Evolutionary conservation across 2,113 vertebrate species (phyloP).

Genomic region (Etia nguti): DNA sequence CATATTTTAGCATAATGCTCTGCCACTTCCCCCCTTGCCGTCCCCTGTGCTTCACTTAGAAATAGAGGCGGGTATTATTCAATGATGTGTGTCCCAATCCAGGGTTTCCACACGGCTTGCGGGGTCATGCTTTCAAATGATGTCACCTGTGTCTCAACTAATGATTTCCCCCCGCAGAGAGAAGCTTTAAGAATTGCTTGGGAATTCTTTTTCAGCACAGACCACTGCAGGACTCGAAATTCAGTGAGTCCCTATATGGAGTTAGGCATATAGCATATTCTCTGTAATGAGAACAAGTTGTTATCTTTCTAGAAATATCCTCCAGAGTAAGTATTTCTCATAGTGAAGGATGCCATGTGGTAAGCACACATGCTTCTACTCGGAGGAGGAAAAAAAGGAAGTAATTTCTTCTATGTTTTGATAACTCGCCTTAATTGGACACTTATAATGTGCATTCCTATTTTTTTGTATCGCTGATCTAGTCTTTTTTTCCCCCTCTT

Average conservation of each 20-base stretch:
- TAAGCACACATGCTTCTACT: background rate
- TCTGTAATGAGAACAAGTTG: background rate
- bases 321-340: background rate
- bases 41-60: conserved; percentile 33
- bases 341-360: background rate
- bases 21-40: background rate
- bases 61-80: conserved; percentile 45
- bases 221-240: background rate
- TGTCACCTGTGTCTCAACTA: conserved; percentile 41
- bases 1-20: conserved; percentile 73
- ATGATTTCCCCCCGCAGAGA: conserved; percentile 29
- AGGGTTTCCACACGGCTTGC: background rate
- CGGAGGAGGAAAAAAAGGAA: background rate
- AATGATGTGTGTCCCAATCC: conserved; percentile 44
- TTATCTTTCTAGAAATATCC: background rate
- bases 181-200: conserved; percentile 10
- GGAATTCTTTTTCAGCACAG: background rate
- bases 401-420: background rate
- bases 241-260: background rate
- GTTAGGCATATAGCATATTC: background rate
- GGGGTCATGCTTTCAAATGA: conserved; percentile 41
- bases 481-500: background rate
- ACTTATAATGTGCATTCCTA: background rate
- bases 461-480: background rate
- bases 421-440: background rate